phyloP scores from a whole-genome alignment of 2,888 invertebrate genomes.

The Zele albiditarsus region DNA sequence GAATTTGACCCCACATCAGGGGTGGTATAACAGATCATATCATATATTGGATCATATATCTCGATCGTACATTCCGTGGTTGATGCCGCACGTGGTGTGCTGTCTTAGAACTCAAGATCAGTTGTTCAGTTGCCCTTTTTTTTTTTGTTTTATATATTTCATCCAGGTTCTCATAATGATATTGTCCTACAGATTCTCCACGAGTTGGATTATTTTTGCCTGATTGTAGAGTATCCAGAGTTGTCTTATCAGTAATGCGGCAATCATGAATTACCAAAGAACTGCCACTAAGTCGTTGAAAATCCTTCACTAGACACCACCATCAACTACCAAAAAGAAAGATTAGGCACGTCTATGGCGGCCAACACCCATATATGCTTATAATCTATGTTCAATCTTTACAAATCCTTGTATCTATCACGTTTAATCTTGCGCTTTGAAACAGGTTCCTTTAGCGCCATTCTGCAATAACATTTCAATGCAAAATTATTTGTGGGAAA shows the following conservation, averaged over 20 bases:
- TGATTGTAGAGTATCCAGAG: too few species aligned
- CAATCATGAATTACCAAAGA: slow-evolving; percentile 15
- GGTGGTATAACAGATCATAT: slow-evolving; percentile 54
- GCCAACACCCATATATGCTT: slow-evolving; percentile 50
- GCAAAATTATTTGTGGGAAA: background rate
- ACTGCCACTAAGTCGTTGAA: slow-evolving; percentile 53
- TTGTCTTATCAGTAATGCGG: slow-evolving; percentile 35
- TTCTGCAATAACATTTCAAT: background rate
- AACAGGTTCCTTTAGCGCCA: background rate
- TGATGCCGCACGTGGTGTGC: slow-evolving; percentile 32
- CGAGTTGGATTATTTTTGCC: too few species aligned
- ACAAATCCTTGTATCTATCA: too few species aligned
- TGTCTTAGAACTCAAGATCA: background rate
- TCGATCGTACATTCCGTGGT: slow-evolving; percentile 49
- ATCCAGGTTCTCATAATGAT: background rate
- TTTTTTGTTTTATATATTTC: too few species aligned
- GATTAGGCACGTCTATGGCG: slow-evolving; percentile 57
- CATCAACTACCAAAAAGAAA: slow-evolving; percentile 40
- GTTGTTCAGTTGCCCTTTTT: background rate
- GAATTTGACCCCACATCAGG: slow-evolving; percentile 61
- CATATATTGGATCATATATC: slow-evolving; percentile 58
- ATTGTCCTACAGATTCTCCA: background rate
- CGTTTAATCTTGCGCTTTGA: background rate
- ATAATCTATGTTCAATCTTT: slow-evolving; percentile 14
- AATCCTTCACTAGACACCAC: slow-evolving; percentile 51